phyloP scores from a whole-genome alignment of 2,113 vertebrate species.

The Cyanoramphus novaezelandiae region DNA sequence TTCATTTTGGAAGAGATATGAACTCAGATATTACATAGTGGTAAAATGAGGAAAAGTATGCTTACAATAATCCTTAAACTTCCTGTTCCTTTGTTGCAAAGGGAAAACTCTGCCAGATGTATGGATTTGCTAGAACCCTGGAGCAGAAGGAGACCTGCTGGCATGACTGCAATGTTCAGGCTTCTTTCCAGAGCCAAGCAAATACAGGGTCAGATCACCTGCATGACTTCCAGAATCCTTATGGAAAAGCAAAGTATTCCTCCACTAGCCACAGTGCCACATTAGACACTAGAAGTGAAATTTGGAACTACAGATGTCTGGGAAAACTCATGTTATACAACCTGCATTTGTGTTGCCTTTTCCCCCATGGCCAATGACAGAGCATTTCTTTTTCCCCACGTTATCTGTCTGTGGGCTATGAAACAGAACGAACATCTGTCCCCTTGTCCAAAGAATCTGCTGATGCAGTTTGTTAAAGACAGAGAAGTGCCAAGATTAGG shows the following conservation, averaged over 20 bases:
- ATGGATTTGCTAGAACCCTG: neutral
- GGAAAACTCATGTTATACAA: neutral
- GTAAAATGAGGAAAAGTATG: neutral
- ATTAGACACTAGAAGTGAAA: neutral
- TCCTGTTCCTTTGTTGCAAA: neutral
- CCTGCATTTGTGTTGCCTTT: neutral
- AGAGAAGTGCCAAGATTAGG: neutral
- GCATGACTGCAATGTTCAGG: neutral
- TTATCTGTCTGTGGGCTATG: neutral
- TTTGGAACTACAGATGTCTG: neutral
- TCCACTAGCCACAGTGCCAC: neutral
- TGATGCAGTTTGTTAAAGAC: neutral
- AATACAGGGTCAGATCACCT: neutral
- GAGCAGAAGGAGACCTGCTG: neutral
- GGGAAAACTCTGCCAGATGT: neutral
- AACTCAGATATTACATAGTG: neutral
- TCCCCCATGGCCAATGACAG: rapidly evolving
- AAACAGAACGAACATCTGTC: neutral
- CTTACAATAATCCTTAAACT: neutral
- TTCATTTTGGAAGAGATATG: neutral
- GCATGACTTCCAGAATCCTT: neutral
- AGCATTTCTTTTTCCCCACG: neutral
- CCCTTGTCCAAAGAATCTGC: neutral
- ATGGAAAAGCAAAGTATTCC: rapidly evolving
- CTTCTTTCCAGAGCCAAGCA: neutral